phyloP scores from a whole-genome alignment of 2,888 invertebrate genomes.

The Silvanus unidentatus region DNA sequence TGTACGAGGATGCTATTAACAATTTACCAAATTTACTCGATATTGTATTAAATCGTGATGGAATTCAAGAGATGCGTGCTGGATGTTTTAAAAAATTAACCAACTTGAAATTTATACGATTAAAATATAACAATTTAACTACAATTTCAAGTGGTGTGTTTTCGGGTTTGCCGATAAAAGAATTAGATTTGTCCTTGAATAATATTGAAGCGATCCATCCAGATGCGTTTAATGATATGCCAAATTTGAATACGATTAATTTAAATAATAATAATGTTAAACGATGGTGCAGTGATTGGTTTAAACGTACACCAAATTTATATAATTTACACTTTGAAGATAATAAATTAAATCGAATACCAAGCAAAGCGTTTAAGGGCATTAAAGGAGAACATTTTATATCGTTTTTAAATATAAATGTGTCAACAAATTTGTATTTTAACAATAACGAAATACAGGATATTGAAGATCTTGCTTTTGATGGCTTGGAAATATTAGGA shows the following conservation, averaged over 20 bases:
- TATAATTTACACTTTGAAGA: slow-evolving; percentile 27
- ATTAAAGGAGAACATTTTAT: slow-evolving; percentile 23
- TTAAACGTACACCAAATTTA: slow-evolving; percentile 28
- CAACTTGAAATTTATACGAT: slow-evolving; percentile 25
- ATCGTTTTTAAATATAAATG: slow-evolving; percentile 18
- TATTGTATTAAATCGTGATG: slow-evolving; percentile 26
- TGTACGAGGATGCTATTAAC: slow-evolving; percentile 32
- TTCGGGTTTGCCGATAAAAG: slow-evolving; percentile 24
- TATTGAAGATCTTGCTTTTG: slow-evolving; percentile 30
- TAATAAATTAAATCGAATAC: slow-evolving; percentile 27
- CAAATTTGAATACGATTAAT: slow-evolving; percentile 27
- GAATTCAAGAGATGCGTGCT: slow-evolving; percentile 26
- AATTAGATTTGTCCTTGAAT: slow-evolving; percentile 28
- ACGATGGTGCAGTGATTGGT: slow-evolving; percentile 28
- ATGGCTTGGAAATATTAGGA: slow-evolving; percentile 28
- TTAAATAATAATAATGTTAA: slow-evolving; percentile 31
- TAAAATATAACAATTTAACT: slow-evolving; percentile 26
- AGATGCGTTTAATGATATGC: slow-evolving; percentile 30
- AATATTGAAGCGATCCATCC: slow-evolving; percentile 28
- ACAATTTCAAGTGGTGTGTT: slow-evolving; percentile 29
- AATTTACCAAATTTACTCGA: slow-evolving; percentile 33
- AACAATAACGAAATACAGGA: slow-evolving; percentile 28
- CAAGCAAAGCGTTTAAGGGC: slow-evolving; percentile 25
- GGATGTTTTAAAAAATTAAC: slow-evolving; percentile 29
- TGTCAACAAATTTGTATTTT: slow-evolving; percentile 26